These are phyloP conservation scores for Epinotia ramella DNA, from an alignment of 2,888 invertebrate genomes.

Conservation along the genomic window DNA sequence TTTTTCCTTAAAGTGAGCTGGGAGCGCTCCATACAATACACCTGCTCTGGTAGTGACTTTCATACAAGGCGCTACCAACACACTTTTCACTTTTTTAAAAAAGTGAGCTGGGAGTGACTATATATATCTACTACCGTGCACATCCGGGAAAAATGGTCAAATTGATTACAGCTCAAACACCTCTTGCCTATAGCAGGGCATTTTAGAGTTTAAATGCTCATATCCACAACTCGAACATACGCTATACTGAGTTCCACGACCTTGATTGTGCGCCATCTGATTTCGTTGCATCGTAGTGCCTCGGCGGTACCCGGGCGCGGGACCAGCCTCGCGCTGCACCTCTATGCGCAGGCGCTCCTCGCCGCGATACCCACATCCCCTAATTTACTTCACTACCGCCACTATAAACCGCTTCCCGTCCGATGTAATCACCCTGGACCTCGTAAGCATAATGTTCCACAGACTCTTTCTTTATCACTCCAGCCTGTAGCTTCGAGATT, in stretches of 20 bases:
- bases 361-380: slow-evolving; percentile 5
- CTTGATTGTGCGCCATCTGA: not conserved
- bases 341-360: slow-evolving; percentile 9
- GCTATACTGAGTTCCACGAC: not conserved
- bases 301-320: not conserved
- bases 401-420: not conserved
- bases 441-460: not conserved
- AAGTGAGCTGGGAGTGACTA: too few species aligned
- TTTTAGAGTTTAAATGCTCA: too few species aligned
- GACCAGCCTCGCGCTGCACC: too few species aligned
- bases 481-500: slow-evolving; percentile 20
- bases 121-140: too few species aligned
- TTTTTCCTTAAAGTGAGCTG: too few species aligned
- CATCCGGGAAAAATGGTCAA: slow-evolving; percentile 19
- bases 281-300: not conserved
- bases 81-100: too few species aligned
- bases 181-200: not conserved
- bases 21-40: too few species aligned
- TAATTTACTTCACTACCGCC: slow-evolving; percentile 2
- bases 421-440: not conserved
- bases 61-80: too few species aligned
- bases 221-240: too few species aligned
- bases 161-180: slow-evolving; percentile 12
- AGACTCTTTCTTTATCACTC: not conserved
- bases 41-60: too few species aligned